Percentiles rank a stretch among this genome's conserved stretches.
These are phyloP conservation scores for Anneissia japonica DNA, from an alignment of 35 echinoderm and acorn worm genomes.

Conservation along the genomic window DNA sequence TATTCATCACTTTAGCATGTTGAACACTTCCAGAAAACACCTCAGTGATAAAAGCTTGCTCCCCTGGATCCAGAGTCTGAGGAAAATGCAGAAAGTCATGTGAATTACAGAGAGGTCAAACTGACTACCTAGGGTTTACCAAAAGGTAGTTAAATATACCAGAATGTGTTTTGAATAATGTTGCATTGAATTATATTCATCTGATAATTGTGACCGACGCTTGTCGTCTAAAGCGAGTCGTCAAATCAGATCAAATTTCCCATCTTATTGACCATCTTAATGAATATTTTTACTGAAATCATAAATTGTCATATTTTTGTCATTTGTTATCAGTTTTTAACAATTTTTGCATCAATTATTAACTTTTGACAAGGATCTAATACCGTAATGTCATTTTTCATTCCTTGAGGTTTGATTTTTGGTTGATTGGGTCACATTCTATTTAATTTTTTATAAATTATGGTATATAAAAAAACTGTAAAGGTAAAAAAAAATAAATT, in stretches of 20 bases:
- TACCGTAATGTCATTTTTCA: too few species aligned
- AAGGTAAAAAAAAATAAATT: too few species aligned
- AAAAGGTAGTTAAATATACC: neutral
- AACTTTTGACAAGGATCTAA: too few species aligned
- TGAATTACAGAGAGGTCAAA: neutral
- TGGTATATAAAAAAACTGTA: too few species aligned
- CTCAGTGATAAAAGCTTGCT: conserved; percentile 76
- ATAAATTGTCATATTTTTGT: too few species aligned
- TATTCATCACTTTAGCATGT: conserved; percentile 78
- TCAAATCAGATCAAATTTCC: neutral
- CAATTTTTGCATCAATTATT: too few species aligned
- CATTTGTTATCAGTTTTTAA: too few species aligned
- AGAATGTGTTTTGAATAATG: neutral
- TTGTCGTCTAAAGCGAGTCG: neutral
- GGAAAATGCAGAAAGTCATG: neutral
- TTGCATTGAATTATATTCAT: neutral
- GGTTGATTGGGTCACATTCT: too few species aligned
- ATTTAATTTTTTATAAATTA: too few species aligned
- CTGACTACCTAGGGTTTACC: neutral
- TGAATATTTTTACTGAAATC: too few species aligned
- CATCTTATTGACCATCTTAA: too few species aligned
- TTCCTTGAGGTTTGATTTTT: too few species aligned
- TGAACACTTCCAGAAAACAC: conserved; percentile 90
- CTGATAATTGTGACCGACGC: neutral
- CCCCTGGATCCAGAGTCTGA: conserved; percentile 45